Evolutionary conservation across 2,888 invertebrate species (phyloP), one percentile per base, ranked within the genome.

Genomic region (Hoplodrina blanda): DNA sequence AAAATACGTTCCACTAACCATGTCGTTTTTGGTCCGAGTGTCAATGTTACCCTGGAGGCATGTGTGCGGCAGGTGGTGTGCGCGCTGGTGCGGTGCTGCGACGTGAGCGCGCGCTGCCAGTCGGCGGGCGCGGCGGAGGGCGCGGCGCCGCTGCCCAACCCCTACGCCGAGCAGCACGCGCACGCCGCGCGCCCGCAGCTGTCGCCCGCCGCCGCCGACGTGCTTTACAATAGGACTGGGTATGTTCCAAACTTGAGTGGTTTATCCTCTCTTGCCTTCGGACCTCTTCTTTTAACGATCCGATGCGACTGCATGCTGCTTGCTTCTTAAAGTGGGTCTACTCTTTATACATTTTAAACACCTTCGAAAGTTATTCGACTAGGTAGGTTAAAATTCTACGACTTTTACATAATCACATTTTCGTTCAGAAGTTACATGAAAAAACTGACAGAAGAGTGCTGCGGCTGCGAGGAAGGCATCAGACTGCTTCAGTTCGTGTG

Each of bases 401-500:
- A 25, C 13, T 13, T 25, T 19, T 53, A 52, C 50, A 56, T 4
- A 52, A 33, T 8, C 20, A n/a, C 30, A 56, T 68, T 30, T 33
- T 49, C 17, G 64, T 83, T 6, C 87, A 95, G 95, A 20, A 91
- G 92, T 2, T 99, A 98, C 91, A 98, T 99, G 89, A 99, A 99
- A 92, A 99, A 99, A 93, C 96, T 99, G 55, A 98, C 99, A 19
- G 99, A 99, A 93, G 99, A 99, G 90, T 98, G 98, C 57, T 98
- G 98, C 92, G 97, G 98, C 55, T 98, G 98, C 61, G 99, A 99
- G 81, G 99, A 99, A 82, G 98, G 98, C 5, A 97, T 98, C 56
- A 98, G 98, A 90, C 95, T 99, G 73, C 94, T 99, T 50, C 98
- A 99, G 96, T 99, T 98, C 94, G 97, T 99, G 92, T 98, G 98